These are phyloP conservation scores for Globia sparganii DNA, from an alignment of 2,888 invertebrate species.

Conservation along the genomic window DNA sequence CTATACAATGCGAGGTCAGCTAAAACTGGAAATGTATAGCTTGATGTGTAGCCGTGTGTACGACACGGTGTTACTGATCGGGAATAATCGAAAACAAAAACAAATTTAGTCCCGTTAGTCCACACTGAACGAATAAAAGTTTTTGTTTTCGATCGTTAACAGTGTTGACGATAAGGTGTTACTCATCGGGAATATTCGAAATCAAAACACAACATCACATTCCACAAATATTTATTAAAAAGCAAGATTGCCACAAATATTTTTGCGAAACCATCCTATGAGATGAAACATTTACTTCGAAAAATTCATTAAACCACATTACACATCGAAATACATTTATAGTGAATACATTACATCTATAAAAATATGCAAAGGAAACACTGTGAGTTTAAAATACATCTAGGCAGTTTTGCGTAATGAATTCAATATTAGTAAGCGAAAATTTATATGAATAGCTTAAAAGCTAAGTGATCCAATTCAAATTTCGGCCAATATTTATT, in stretches of 20 bases:
- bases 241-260: slow-evolving; percentile 63
- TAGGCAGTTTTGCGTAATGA: slow-evolving; percentile 50
- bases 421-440: slow-evolving; percentile 56
- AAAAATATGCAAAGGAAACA: slow-evolving; percentile 49
- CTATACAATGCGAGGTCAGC: too few species aligned
- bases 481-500: not conserved
- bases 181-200: not conserved
- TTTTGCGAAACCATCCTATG: slow-evolving; percentile 57
- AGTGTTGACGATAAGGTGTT: too few species aligned
- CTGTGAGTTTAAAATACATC: slow-evolving; percentile 55
- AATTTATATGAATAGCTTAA: slow-evolving; percentile 20
- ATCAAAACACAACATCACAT: slow-evolving; percentile 58
- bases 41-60: too few species aligned
- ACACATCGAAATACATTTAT: slow-evolving; percentile 53
- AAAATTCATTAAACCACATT: slow-evolving; percentile 51
- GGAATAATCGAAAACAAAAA: too few species aligned
- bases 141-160: too few species aligned
- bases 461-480: not conserved
- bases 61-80: too few species aligned
- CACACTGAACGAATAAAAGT: too few species aligned
- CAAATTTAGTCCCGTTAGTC: too few species aligned
- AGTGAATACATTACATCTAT: slow-evolving; percentile 36
- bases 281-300: slow-evolving; percentile 46
- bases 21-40: too few species aligned
- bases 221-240: slow-evolving; percentile 68